Evolutionary conservation across 1,140 invertebrate species (phyloP).

Genomic region (Drosophila albomicans): DNA sequence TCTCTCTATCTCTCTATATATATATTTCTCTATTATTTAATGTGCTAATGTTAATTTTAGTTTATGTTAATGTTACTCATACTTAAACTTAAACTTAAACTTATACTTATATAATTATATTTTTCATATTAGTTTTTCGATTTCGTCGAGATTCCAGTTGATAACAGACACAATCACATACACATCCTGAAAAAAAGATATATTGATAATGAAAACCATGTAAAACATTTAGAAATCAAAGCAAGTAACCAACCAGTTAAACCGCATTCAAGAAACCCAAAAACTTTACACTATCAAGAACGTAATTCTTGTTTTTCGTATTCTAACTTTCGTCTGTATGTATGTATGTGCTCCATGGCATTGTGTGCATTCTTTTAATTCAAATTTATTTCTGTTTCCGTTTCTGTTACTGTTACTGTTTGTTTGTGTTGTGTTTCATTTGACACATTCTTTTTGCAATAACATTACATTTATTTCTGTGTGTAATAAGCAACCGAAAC

Average conservation of each 20-base stretch:
- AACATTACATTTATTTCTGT: slow-evolving; percentile 31
- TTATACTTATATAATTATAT: slow-evolving; percentile 19
- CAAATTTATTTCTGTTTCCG: slow-evolving; percentile 18
- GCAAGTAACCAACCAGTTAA: slow-evolving; percentile 65
- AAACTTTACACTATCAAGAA: slow-evolving; percentile 4
- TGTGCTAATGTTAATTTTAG: slow-evolving; percentile 55
- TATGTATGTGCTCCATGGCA: slow-evolving; percentile 60
- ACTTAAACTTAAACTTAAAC: slow-evolving; percentile 17
- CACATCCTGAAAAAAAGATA: slow-evolving; percentile 1
- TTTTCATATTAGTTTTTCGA: slow-evolving; percentile 19
- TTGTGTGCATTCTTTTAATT: slow-evolving; percentile 62
- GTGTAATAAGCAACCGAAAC: slow-evolving; percentile 48
- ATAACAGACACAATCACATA: slow-evolving; percentile 16
- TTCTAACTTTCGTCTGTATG: slow-evolving; percentile 14
- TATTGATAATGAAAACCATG: slow-evolving; percentile 33
- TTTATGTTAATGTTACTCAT: slow-evolving; percentile 44
- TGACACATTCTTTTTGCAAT: slow-evolving; percentile 19
- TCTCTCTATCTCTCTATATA: slow-evolving; percentile 1
- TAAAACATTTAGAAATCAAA: slow-evolving; percentile 71
- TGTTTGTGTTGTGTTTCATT: slow-evolving; percentile 27
- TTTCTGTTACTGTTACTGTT: slow-evolving; percentile 29
- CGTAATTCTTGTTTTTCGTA: slow-evolving; percentile 4
- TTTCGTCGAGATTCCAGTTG: slow-evolving; percentile 31
- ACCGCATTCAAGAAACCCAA: slow-evolving; percentile 17
- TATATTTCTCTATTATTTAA: slow-evolving; percentile 32